These are phyloP conservation scores for Nixonia krombeini DNA, from an alignment of 1,140 invertebrate genomes.

Conservation along the genomic window DNA sequence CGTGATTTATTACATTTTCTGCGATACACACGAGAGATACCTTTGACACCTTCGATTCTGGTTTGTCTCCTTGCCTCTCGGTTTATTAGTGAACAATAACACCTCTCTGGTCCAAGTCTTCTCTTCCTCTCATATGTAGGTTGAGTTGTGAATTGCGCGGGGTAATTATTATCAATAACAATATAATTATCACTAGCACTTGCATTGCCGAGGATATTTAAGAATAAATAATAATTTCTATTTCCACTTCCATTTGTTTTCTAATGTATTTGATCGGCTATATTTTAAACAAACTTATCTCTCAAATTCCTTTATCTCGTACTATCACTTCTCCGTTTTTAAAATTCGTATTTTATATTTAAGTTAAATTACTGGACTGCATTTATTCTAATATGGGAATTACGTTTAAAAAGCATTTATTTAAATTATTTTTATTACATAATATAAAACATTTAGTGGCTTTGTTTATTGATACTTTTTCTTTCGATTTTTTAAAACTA, in stretches of 20 bases:
- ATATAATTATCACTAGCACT: neutral
- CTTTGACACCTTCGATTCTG: slow-evolving; percentile 68
- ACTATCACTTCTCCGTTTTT: slow-evolving; percentile 11
- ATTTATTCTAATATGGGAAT: no score
- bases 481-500: neutral
- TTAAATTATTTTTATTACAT: no score
- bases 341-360: no score
- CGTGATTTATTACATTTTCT: slow-evolving; percentile 52
- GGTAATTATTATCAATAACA: slow-evolving; percentile 1
- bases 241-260: no score
- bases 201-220: neutral
- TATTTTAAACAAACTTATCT: no score
- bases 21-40: slow-evolving; percentile 43
- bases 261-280: neutral
- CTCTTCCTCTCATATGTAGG: slow-evolving; percentile 71
- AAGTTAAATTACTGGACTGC: no score
- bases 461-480: neutral
- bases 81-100: slow-evolving; percentile 74
- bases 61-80: slow-evolving; percentile 73
- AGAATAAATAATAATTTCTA: no score
- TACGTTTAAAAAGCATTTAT: no score
- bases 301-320: slow-evolving; percentile 11
- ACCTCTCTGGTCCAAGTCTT: slow-evolving; percentile 73
- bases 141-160: slow-evolving; percentile 66
- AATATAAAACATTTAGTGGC: no score